phyloP scores from a whole-genome alignment of 1,140 invertebrate species.

The Habropoda laboriosa region DNA sequence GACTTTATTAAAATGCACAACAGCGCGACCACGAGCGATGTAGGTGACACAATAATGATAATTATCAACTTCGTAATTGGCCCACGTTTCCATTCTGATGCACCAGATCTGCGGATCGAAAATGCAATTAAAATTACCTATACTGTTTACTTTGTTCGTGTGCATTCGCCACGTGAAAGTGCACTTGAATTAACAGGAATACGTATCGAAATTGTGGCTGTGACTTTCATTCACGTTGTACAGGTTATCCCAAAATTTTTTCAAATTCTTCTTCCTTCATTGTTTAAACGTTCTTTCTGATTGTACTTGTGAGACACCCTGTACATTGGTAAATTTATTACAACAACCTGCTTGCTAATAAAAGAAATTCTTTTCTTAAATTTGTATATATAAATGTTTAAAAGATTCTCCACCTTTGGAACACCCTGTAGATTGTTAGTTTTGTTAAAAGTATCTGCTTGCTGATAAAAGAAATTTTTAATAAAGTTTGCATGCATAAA shows the following conservation, averaged over 20 bases:
- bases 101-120: background rate
- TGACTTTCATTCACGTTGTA: no score
- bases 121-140: background rate
- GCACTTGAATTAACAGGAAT: background rate
- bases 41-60: slow-evolving; percentile 29
- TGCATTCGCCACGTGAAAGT: background rate
- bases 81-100: slow-evolving; percentile 3
- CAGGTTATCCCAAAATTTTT: no score
- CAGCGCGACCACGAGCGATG: background rate
- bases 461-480: no score
- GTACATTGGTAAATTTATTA: background rate
- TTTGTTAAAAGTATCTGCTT: background rate
- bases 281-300: no score
- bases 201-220: no score
- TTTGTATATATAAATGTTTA: no score
- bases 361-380: no score
- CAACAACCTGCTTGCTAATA: background rate
- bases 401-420: no score
- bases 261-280: no score
- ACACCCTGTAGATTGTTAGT: no score
- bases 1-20: slow-evolving; percentile 15
- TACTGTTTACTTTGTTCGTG: background rate
- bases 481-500: no score
- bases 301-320: background rate
- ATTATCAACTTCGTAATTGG: slow-evolving; percentile 21